Percentiles rank a stretch among this genome's conserved stretches.
Evolutionary conservation across 2,797 vertebrate species (phyloP).

Genomic region (Triplophysa yarkandensis): DNA sequence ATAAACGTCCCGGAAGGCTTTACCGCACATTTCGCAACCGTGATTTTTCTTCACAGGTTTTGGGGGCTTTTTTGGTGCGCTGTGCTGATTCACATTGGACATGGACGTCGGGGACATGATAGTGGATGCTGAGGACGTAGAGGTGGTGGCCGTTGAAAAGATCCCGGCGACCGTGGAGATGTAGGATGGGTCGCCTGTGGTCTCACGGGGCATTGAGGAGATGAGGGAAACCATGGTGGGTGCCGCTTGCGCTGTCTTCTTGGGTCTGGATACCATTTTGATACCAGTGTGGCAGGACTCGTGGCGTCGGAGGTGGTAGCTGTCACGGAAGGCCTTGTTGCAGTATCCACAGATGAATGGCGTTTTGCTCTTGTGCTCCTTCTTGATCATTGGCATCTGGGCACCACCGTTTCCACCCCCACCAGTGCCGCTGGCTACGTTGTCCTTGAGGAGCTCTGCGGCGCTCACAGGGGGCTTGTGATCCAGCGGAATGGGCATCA

Average conservation of each 20-base stretch:
- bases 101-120: slow-evolving; percentile 74
- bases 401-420: slow-evolving; percentile 61
- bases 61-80: slow-evolving; percentile 88
- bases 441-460: slow-evolving; percentile 92
- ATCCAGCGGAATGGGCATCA: slow-evolving; percentile 93
- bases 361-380: slow-evolving; percentile 96
- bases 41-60: slow-evolving; percentile 99
- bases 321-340: slow-evolving; percentile 99
- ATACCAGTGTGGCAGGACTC: slow-evolving; percentile 99
- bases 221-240: slow-evolving; percentile 96
- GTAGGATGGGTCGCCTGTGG: slow-evolving; percentile 85
- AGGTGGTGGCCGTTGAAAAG: slow-evolving; percentile 92
- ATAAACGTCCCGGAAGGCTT: slow-evolving; percentile 98
- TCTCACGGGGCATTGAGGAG: slow-evolving; percentile 90
- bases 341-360: slow-evolving; percentile 98
- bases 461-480: slow-evolving; percentile 90
- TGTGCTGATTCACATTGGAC: slow-evolving; percentile 73
- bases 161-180: slow-evolving; percentile 94
- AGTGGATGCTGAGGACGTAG: slow-evolving; percentile 82
- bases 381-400: slow-evolving; percentile 85
- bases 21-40: slow-evolving; percentile 98
- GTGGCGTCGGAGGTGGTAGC: slow-evolving; percentile 97
- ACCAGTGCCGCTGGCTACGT: slow-evolving; percentile 65
- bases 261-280: slow-evolving; percentile 97
- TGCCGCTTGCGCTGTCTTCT: slow-evolving; percentile 83